These are phyloP conservation scores for Magallana nippona DNA, from an alignment of 2,888 invertebrate genomes.

Conservation along the genomic window DNA sequence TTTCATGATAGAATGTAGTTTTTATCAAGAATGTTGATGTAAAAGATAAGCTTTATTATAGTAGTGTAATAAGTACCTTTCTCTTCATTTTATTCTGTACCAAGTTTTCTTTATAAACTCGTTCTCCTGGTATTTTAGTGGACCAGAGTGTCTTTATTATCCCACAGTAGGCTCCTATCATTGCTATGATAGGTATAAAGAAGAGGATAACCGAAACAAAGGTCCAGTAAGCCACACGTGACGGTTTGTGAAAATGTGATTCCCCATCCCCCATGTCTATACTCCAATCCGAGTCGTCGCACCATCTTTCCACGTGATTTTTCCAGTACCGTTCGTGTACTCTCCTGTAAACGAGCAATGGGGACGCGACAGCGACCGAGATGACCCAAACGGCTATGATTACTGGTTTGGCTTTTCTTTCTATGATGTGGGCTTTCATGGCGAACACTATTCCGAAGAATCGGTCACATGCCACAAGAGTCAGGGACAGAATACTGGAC, in stretches of 20 bases:
- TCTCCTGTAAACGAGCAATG: conserved; percentile 78
- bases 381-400: conserved; percentile 86
- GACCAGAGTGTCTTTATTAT: conserved; percentile 85
- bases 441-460: conserved; percentile 89
- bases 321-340: conserved; percentile 85
- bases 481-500: conserved; percentile 88
- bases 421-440: conserved; percentile 86
- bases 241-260: conserved; percentile 71
- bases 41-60: no score
- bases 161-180: conserved; percentile 87
- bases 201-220: conserved; percentile 87
- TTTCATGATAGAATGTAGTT: no score
- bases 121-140: conserved; percentile 78
- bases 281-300: conserved; percentile 83
- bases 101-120: conserved; percentile 71
- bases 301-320: conserved; percentile 88
- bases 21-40: neutral
- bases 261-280: conserved; percentile 52
- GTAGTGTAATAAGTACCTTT: conserved; percentile 66
- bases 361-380: conserved; percentile 84
- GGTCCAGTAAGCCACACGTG: conserved; percentile 88
- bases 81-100: conserved; percentile 75
- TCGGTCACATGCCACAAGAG: conserved; percentile 90
- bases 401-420: conserved; percentile 84
- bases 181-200: conserved; percentile 88